phyloP scores from a whole-genome alignment of 1,140 invertebrate species.

The Scaptomyza montana region DNA sequence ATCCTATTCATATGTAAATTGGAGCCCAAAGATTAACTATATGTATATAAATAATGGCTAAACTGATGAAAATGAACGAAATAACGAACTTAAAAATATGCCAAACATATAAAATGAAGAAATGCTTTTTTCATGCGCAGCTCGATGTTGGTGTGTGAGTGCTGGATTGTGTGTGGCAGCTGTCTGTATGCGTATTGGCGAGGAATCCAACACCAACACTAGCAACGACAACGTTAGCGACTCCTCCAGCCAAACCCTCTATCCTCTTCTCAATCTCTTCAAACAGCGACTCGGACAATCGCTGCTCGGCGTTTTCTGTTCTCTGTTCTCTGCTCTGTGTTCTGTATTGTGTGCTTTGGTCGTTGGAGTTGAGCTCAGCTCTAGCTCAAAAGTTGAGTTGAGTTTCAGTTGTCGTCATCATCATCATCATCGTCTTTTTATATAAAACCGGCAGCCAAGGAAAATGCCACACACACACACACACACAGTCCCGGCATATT shows the following conservation, averaged over 20 bases:
- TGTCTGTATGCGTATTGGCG: conserved; percentile 79
- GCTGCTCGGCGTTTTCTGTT: conserved; percentile 38
- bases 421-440: conserved; percentile 47
- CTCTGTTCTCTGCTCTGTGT: conserved; percentile 14
- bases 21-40: conserved; percentile 21
- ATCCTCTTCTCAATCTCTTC: no score
- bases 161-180: conserved; percentile 62
- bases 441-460: conserved; percentile 66
- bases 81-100: conserved; percentile 12
- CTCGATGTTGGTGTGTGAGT: conserved; percentile 26
- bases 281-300: conserved; percentile 47
- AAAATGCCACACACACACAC: conserved; percentile 52
- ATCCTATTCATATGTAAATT: conserved; percentile 23
- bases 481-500: conserved; percentile 17
- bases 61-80: conserved; percentile 43
- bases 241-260: conserved; percentile 24
- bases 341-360: conserved; percentile 1
- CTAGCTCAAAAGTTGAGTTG: conserved; percentile 35
- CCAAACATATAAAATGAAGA: conserved; percentile 60
- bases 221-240: not conserved
- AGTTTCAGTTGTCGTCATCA: conserved; percentile 32
- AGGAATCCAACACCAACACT: conserved; percentile 24
- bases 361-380: conserved; percentile 34
- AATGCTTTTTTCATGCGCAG: conserved; percentile 68
- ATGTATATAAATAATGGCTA: no score